Evolutionary conservation across 2,888 invertebrate species (phyloP).

Genomic region (Ligdia adustata): DNA sequence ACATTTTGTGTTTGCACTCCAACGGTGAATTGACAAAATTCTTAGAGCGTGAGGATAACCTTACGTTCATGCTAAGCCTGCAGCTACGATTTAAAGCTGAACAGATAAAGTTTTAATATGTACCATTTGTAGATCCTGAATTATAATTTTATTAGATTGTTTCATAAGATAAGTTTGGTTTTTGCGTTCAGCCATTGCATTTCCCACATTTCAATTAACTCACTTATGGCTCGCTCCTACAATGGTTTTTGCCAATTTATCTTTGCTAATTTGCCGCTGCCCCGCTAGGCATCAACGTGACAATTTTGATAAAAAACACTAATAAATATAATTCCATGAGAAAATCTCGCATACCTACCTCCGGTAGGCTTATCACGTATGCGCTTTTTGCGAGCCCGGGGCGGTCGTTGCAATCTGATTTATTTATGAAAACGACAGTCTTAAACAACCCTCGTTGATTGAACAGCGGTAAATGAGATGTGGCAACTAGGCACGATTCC

Average conservation of each 20-base stretch:
- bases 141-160: too few relatives aligned
- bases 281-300: conserved; percentile 5
- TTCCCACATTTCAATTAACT: background rate
- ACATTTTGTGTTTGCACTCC: too few relatives aligned
- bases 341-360: conserved; percentile 26
- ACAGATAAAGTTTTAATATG: too few relatives aligned
- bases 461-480: conserved; percentile 20
- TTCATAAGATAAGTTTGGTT: too few relatives aligned
- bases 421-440: conserved; percentile 36
- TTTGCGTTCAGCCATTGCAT: background rate
- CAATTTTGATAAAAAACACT: conserved; percentile 15
- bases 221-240: background rate
- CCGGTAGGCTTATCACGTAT: conserved; percentile 19
- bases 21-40: too few relatives aligned
- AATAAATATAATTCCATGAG: conserved; percentile 24
- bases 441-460: conserved; percentile 24
- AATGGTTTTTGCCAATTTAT: background rate
- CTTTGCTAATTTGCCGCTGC: conserved; percentile 3
- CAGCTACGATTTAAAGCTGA: too few relatives aligned
- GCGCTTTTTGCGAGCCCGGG: conserved; percentile 31
- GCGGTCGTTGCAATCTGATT: conserved; percentile 37
- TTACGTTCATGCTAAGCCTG: too few relatives aligned
- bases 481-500: background rate
- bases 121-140: too few relatives aligned
- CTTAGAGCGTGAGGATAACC: too few relatives aligned